A percentile compares a stretch with the other conserved stretches of the same genome.
phyloP scores from a whole-genome alignment of 92 coral and sea anemone genomes.

The Siderastrea radians region DNA sequence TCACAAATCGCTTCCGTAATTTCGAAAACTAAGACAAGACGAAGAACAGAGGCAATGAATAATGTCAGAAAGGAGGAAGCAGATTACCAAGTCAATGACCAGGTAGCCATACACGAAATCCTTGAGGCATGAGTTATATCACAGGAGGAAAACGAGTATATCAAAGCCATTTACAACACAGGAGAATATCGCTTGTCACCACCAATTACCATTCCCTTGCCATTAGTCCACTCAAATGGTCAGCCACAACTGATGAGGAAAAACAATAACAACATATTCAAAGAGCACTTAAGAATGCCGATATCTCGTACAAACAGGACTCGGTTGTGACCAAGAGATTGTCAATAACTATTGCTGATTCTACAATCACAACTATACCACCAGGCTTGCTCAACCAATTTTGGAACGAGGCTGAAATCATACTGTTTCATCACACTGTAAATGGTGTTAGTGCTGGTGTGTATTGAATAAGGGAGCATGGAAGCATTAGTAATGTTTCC shows the following conservation, averaged over 20 bases:
- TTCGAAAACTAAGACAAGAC: too few species aligned
- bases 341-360: conserved; percentile 1
- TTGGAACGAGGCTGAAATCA: conserved; percentile 67
- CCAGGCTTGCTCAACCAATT: conserved; percentile 42
- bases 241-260: background rate
- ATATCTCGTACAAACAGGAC: background rate
- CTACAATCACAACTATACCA: conserved; percentile 39
- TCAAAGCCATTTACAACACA: conserved; percentile 74
- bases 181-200: conserved; percentile 44
- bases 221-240: background rate
- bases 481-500: conserved; percentile 52
- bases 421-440: conserved; percentile 50
- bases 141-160: conserved; percentile 72
- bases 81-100: background rate
- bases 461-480: conserved; percentile 62
- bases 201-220: background rate
- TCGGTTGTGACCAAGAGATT: conserved; percentile 1
- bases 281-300: background rate
- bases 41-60: too few species aligned
- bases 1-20: too few species aligned
- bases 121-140: conserved; percentile 60
- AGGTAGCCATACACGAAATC: conserved; percentile 65
- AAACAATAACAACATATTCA: background rate
- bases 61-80: too few species aligned
- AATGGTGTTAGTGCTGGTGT: conserved; percentile 35